phyloP scores from a whole-genome alignment of 2,888 invertebrate genomes.

The Lacanobia wlatinum region DNA sequence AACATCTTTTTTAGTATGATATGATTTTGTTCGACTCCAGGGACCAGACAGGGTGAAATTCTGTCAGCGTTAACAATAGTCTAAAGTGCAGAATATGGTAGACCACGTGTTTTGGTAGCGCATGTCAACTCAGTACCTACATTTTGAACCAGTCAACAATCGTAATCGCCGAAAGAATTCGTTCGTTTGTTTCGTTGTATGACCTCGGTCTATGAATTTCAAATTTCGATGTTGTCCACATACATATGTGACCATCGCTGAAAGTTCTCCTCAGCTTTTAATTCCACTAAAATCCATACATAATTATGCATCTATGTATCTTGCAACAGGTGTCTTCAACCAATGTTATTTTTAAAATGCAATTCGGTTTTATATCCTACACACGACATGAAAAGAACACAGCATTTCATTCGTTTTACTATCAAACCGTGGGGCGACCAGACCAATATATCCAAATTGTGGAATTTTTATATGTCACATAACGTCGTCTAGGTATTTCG shows the following conservation, averaged over 20 bases:
- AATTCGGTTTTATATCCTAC: conserved; percentile 42
- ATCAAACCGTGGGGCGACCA: conserved; percentile 55
- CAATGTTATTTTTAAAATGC: conserved; percentile 53
- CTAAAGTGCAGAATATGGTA: too few relatives aligned
- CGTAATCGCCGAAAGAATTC: too few relatives aligned
- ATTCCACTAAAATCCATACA: not conserved
- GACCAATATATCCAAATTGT: conserved; percentile 75
- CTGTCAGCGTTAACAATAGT: too few relatives aligned
- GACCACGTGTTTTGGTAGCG: too few relatives aligned
- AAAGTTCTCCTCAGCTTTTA: not conserved
- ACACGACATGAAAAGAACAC: conserved; percentile 55
- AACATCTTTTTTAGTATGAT: too few relatives aligned
- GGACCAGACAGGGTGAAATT: too few relatives aligned
- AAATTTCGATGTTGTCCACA: too few relatives aligned
- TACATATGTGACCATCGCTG: not conserved
- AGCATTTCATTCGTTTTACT: conserved; percentile 59
- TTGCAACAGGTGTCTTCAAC: not conserved
- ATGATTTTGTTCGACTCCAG: too few relatives aligned
- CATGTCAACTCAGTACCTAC: too few relatives aligned
- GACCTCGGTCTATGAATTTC: too few relatives aligned
- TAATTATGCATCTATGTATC: not conserved
- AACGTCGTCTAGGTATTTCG: conserved; percentile 82
- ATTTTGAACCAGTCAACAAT: too few relatives aligned
- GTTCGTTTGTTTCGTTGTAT: too few relatives aligned
- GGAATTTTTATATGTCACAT: conserved; percentile 85